phyloP scores from a whole-genome alignment of 2,797 vertebrate genomes.

The Rhinoraja longicauda region DNA sequence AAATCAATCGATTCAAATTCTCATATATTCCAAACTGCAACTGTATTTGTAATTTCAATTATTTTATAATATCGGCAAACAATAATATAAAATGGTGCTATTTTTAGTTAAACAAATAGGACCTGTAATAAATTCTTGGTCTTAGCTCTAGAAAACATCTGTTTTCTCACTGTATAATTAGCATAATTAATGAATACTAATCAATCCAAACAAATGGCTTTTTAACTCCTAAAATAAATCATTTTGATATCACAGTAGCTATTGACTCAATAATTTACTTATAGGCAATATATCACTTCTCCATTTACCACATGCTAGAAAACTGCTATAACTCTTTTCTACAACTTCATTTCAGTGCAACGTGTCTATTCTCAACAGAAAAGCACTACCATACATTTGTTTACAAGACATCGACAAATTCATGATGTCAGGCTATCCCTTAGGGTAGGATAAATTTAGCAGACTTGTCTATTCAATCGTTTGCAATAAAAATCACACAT shows the following conservation, averaged over 20 bases:
- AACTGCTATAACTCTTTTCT: slow-evolving; percentile 40
- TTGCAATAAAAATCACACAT: slow-evolving; percentile 33
- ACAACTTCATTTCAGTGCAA: slow-evolving; percentile 33
- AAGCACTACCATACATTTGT: slow-evolving; percentile 35
- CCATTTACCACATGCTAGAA: slow-evolving; percentile 37
- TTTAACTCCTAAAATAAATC: slow-evolving; percentile 75
- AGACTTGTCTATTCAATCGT: slow-evolving; percentile 31
- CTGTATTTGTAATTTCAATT: not conserved
- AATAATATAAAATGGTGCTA: slow-evolving; percentile 48
- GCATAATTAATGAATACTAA: slow-evolving; percentile 78
- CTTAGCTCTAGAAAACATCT: slow-evolving; percentile 68
- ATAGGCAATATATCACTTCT: slow-evolving; percentile 63
- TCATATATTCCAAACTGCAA: not conserved
- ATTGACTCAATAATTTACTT: slow-evolving; percentile 54
- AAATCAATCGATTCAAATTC: not conserved
- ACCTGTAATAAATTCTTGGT: slow-evolving; percentile 65
- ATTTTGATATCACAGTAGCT: slow-evolving; percentile 56
- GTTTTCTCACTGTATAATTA: slow-evolving; percentile 75
- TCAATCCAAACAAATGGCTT: slow-evolving; percentile 71
- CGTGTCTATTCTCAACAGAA: slow-evolving; percentile 20
- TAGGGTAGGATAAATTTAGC: slow-evolving; percentile 37
- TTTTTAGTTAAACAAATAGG: slow-evolving; percentile 67
- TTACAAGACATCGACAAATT: slow-evolving; percentile 36
- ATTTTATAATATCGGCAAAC: not conserved
- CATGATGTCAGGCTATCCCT: slow-evolving; percentile 33